Base-by-base conservation (phyloP, 1,140 invertebrate genomes). In the Sycophila sp. region DNA sequence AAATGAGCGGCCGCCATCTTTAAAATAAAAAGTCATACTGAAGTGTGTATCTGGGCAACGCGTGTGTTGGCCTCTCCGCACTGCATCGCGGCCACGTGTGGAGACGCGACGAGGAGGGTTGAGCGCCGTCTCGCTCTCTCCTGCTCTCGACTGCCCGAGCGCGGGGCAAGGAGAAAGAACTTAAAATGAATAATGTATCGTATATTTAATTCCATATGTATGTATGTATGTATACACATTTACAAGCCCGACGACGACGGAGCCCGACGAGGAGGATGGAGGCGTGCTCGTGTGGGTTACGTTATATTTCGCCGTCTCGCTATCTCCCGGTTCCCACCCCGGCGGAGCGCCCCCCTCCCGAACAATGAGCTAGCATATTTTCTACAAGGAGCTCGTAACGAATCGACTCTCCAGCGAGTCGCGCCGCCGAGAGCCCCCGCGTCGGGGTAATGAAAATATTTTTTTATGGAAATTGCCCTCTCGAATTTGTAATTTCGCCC, bases 131-230 rank as follows among this genome's bases (percentile, higher is more conserved):
- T 80, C 78, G 2, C 56, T 60, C 45, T 30, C 42, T 19, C 64
- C 22, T 53, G 1, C 66, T 34, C 40, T 34, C 53, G 40, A 11
- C 17, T 4, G 32, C 58, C 38, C 74, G 73, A 64, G 75, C 78
- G 78, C n/a, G n/a, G n/a, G 79, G 80, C 78, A 82, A 81, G 80
- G 79, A 83, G 83, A 85, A 84, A 85, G 83, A 86, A 83, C 80
- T 85, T 82, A 81, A 85, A 85, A 85, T 86, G 85, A 85, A 85
- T 85, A 85, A 86, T 86, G 85, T 85, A 86, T 85, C 82, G 84
- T 86, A 86, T 86, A 86, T 84, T 86, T 86, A 86, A 86, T 85
- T 81, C 78, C 77, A 81, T 81, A 83, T 80, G 80, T 80, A 79
- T 77, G 78, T 80, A 66, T 74, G 67, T 75, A 69, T 69, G 68